Percentiles rank a stretch among this genome's conserved stretches.
Evolutionary conservation across 2,888 invertebrate species (phyloP).

Genomic region (Eugnorisma glareosa): DNA sequence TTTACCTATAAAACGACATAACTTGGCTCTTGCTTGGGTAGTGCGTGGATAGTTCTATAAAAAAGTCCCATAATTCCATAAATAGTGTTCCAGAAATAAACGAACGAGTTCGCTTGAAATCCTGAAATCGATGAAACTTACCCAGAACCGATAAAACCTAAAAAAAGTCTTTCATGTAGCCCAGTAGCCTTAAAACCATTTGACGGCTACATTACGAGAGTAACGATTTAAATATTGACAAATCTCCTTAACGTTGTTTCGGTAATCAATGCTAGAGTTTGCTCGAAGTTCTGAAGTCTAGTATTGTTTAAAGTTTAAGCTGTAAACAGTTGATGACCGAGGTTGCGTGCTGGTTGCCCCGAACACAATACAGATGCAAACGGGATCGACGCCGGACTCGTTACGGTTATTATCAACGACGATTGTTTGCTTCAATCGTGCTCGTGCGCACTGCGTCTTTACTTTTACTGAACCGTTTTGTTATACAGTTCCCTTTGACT

Average conservation of each 20-base stretch:
- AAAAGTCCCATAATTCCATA: slow-evolving; percentile 10
- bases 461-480: slow-evolving; percentile 76
- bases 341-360: slow-evolving; percentile 75
- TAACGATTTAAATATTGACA: slow-evolving; percentile 50
- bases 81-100: slow-evolving; percentile 27
- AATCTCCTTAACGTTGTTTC: slow-evolving; percentile 26
- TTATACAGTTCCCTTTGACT: slow-evolving; percentile 77
- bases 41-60: not conserved
- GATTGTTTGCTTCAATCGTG: slow-evolving; percentile 82
- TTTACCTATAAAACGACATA: not conserved
- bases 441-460: slow-evolving; percentile 78
- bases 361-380: slow-evolving; percentile 82
- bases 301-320: slow-evolving; percentile 62
- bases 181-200: slow-evolving; percentile 10
- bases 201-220: slow-evolving; percentile 29
- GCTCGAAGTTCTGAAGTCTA: slow-evolving; percentile 51
- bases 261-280: slow-evolving; percentile 47
- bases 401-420: slow-evolving; percentile 84
- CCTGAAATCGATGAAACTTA: slow-evolving; percentile 22
- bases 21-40: not conserved
- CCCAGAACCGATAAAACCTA: slow-evolving; percentile 2
- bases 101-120: slow-evolving; percentile 25
- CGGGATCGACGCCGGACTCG: slow-evolving; percentile 80
- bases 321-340: slow-evolving; percentile 67
- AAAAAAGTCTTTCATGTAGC: slow-evolving; percentile 44